Percentiles rank a stretch among this genome's conserved stretches.
These are phyloP conservation scores for Ciconia boyciana DNA, from an alignment of 2,113 vertebrate species.

Conservation along the genomic window DNA sequence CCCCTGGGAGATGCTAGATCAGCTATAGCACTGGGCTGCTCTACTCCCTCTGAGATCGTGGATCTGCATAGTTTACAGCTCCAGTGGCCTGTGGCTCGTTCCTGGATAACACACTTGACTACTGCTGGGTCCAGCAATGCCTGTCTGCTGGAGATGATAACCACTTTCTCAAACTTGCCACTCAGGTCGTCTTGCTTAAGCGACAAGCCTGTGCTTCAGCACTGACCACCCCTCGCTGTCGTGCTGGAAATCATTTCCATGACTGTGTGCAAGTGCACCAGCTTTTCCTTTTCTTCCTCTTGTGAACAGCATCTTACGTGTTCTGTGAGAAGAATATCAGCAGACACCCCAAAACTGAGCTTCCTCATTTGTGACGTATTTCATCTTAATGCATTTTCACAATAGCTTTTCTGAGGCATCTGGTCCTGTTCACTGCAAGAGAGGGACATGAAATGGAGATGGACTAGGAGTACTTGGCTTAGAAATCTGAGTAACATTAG, in stretches of 20 bases:
- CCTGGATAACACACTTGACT: neutral
- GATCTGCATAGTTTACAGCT: neutral
- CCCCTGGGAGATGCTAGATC: neutral
- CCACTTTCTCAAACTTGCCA: neutral
- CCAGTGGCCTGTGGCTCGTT: neutral
- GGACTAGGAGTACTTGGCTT: neutral
- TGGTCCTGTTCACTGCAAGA: neutral
- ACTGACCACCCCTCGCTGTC: accelerated
- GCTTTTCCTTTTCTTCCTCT: neutral
- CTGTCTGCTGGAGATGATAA: neutral
- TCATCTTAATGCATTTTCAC: neutral
- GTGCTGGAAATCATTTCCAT: neutral
- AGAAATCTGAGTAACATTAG: neutral
- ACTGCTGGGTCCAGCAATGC: neutral
- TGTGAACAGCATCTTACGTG: accelerated
- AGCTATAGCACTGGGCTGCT: neutral
- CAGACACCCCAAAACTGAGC: neutral
- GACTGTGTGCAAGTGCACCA: neutral
- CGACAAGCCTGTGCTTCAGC: neutral
- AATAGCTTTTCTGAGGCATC: neutral
- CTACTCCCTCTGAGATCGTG: neutral
- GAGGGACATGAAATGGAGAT: neutral
- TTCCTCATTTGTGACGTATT: neutral
- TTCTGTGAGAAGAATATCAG: neutral
- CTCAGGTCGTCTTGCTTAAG: neutral